Conservation (phyloP, 2,888 invertebrate genomes). For the Ariolimax columbianus region DNA sequence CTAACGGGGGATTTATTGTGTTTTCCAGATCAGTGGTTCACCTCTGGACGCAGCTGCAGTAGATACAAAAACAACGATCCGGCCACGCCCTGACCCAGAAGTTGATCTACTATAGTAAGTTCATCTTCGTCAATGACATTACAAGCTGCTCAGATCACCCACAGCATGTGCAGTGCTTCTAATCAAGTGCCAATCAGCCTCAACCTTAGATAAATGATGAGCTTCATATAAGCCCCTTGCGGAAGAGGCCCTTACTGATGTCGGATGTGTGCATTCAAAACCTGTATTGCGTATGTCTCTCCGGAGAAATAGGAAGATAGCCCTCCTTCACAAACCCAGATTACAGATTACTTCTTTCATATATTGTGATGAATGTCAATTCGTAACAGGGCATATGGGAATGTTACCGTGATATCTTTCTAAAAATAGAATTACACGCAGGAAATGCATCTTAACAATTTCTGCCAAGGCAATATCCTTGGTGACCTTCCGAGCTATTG, state of each 20-base stretch:
- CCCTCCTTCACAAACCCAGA: background rate
- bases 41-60: no score
- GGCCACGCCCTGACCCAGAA: no score
- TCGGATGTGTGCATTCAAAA: background rate
- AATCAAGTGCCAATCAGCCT: no score
- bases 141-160: no score
- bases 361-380: background rate
- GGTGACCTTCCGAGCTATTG: background rate
- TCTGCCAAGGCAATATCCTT: background rate
- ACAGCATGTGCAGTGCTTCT: no score
- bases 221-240: no score
- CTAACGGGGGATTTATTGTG: no score
- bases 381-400: background rate
- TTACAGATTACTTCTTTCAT: background rate
- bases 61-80: no score
- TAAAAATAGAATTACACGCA: background rate
- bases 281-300: background rate
- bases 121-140: no score
- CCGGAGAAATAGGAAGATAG: background rate
- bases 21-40: no score
- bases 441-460: background rate
- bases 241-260: background rate
- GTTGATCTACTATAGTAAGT: no score
- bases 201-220: no score
- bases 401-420: background rate